Percentiles rank a stretch among this genome's conserved stretches.
These are phyloP conservation scores for Epizoanthus scotinus DNA, from an alignment of 92 coral and sea anemone species.

Conservation along the genomic window DNA sequence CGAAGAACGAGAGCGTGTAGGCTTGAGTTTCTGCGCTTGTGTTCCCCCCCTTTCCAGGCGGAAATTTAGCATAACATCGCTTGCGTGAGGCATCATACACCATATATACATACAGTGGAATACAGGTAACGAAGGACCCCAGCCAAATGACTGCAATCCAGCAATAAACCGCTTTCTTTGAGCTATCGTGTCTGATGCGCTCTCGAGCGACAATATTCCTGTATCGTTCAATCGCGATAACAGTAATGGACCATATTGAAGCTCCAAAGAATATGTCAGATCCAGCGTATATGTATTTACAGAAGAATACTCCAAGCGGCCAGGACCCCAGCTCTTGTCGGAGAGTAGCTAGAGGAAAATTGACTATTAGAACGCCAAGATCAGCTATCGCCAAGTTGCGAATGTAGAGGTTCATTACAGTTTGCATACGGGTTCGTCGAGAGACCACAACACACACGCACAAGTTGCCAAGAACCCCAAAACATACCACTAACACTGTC, in stretches of 20 bases:
- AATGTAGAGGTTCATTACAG: conserved; percentile 31
- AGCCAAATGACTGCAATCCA: conserved; percentile 16
- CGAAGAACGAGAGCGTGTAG: background rate
- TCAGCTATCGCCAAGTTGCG: conserved; percentile 38
- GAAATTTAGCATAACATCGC: background rate
- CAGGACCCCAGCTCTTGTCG: conserved; percentile 14
- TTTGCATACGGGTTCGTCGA: background rate
- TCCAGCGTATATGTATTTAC: conserved; percentile 25
- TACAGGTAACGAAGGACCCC: conserved; percentile 6
- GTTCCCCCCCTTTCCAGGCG: background rate
- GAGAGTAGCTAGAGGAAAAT: conserved; percentile 12
- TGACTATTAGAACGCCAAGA: conserved; percentile 6
- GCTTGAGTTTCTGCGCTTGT: background rate
- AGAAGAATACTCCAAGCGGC: conserved; percentile 35
- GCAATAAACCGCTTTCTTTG: conserved; percentile 12
- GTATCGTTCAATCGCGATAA: conserved; percentile 29
- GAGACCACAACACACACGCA: conserved; percentile 11
- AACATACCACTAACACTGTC: background rate
- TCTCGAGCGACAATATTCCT: conserved; percentile 37
- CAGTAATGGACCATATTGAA: conserved; percentile 37
- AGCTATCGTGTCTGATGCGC: conserved; percentile 12
- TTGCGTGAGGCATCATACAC: background rate
- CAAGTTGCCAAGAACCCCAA: conserved; percentile 23
- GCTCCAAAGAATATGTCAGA: conserved; percentile 31
- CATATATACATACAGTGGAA: conserved; percentile 25